phyloP scores from a whole-genome alignment of 2,888 invertebrate genomes.

The Hypsopygia costalis region DNA sequence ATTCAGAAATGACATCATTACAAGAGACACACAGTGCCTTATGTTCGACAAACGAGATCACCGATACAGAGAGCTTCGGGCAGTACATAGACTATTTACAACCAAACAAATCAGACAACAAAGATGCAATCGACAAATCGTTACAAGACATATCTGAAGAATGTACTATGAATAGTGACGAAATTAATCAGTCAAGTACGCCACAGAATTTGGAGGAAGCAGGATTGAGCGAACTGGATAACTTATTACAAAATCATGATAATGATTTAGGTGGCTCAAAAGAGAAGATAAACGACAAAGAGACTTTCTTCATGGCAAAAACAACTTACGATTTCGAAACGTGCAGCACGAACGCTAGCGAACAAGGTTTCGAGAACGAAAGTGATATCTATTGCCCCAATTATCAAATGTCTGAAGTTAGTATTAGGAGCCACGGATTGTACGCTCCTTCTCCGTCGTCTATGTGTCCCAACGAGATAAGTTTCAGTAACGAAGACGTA shows the following conservation, averaged over 20 bases:
- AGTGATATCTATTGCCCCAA: slow-evolving; percentile 82
- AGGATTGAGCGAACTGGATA: slow-evolving; percentile 48
- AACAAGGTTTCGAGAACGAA: slow-evolving; percentile 77
- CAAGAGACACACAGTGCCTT: slow-evolving; percentile 74
- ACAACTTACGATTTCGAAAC: slow-evolving; percentile 69
- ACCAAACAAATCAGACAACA: slow-evolving; percentile 56
- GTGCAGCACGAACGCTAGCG: slow-evolving; percentile 68
- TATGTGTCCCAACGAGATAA: slow-evolving; percentile 74
- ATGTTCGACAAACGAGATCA: slow-evolving; percentile 73
- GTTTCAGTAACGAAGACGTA: slow-evolving; percentile 73
- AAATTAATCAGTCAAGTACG: slow-evolving; percentile 51
- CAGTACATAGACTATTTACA: slow-evolving; percentile 73
- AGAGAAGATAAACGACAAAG: slow-evolving; percentile 61
- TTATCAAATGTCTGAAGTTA: slow-evolving; percentile 83
- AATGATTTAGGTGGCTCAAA: slow-evolving; percentile 39
- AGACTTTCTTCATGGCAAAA: slow-evolving; percentile 64
- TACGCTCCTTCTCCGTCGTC: slow-evolving; percentile 82
- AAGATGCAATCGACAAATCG: slow-evolving; percentile 58
- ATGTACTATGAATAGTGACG: slow-evolving; percentile 69
- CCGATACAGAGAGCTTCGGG: slow-evolving; percentile 74
- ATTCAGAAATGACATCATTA: slow-evolving; percentile 68
- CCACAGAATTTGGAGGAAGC: slow-evolving; percentile 46
- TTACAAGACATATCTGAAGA: slow-evolving; percentile 72
- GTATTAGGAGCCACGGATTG: slow-evolving; percentile 82
- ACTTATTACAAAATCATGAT: slow-evolving; percentile 48